Percentiles rank a stretch among this genome's conserved stretches.
Evolutionary conservation across 2,888 invertebrate genomes (phyloP).

Genomic region (Heterodera filipjevi): DNA sequence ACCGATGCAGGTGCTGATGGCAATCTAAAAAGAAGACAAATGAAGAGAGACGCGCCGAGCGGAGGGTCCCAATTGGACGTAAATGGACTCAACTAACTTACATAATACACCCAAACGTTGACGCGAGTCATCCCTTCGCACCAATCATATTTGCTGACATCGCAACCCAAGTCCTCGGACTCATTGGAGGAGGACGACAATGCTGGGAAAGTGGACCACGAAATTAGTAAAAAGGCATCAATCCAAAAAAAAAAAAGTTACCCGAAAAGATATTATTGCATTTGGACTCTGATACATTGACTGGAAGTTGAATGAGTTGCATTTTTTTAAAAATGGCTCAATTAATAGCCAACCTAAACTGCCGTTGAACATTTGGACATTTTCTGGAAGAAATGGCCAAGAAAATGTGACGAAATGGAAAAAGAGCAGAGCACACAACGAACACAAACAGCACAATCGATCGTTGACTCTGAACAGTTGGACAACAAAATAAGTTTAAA

Average conservation of each 20-base stretch:
- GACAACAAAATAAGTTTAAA: neutral
- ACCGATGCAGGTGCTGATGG: constrained; percentile 35
- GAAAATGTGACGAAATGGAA: constrained; percentile 55
- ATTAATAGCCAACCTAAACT: neutral
- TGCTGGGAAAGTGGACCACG: too few species aligned
- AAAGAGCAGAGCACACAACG: constrained; percentile 40
- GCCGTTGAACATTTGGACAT: constrained; percentile 24
- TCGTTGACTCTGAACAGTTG: constrained; percentile 44
- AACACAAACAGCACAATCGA: constrained; percentile 44
- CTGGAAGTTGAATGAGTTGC: too few species aligned
- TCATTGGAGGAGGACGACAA: too few species aligned
- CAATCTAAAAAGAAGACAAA: constrained; percentile 6
- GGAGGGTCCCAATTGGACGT: too few species aligned
- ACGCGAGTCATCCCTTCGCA: constrained; percentile 36
- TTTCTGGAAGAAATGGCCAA: constrained; percentile 47
- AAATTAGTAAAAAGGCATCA: too few species aligned
- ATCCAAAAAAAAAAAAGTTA: too few species aligned
- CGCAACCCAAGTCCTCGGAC: constrained; percentile 41
- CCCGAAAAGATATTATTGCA: constrained; percentile 17
- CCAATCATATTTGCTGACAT: constrained; percentile 30
- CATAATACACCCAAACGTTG: constrained; percentile 38
- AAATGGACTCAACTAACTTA: too few species aligned
- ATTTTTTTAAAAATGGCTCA: neutral
- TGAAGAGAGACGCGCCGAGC: too few species aligned
- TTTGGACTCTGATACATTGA: neutral